These are phyloP conservation scores for Drosophila serrata DNA, from an alignment of 1,140 invertebrate species.

Conservation along the genomic window DNA sequence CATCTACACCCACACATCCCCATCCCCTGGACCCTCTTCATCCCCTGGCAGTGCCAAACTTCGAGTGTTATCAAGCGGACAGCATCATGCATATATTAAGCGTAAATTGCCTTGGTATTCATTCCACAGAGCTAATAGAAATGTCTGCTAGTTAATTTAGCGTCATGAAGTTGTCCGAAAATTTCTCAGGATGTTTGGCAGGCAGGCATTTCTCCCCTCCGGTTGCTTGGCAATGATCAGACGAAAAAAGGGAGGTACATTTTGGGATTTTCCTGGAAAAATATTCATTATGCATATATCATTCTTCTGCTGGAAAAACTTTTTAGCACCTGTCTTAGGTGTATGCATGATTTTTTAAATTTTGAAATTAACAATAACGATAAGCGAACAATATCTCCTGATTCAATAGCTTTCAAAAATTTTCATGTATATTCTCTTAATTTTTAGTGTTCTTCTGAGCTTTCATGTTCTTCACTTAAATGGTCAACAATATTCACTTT, in stretches of 20 bases:
- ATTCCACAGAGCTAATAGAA: slow-evolving; percentile 69
- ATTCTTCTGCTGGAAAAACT: background rate
- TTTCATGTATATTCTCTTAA: background rate
- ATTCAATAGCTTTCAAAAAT: background rate
- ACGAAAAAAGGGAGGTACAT: slow-evolving; percentile 2
- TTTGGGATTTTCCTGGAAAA: background rate
- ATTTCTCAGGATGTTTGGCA: slow-evolving; percentile 8
- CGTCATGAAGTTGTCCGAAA: slow-evolving; percentile 68
- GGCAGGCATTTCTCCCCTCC: background rate
- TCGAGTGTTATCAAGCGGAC: slow-evolving; percentile 76
- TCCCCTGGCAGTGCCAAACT: slow-evolving; percentile 37
- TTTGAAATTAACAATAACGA: background rate
- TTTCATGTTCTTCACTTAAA: background rate
- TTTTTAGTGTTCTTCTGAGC: background rate
- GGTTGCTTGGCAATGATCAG: slow-evolving; percentile 37
- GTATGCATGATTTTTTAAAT: background rate
- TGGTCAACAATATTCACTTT: background rate
- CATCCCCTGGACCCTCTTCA: slow-evolving; percentile 17
- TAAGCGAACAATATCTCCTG: too few relatives aligned
- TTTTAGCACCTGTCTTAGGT: background rate
- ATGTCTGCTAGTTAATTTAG: slow-evolving; percentile 81
- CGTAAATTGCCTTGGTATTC: slow-evolving; percentile 72
- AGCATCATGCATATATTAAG: slow-evolving; percentile 82
- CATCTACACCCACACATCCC: slow-evolving; percentile 1
- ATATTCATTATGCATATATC: background rate